Evolutionary conservation across 2,113 vertebrate species (phyloP).

Genomic region (Uria lomvia): DNA sequence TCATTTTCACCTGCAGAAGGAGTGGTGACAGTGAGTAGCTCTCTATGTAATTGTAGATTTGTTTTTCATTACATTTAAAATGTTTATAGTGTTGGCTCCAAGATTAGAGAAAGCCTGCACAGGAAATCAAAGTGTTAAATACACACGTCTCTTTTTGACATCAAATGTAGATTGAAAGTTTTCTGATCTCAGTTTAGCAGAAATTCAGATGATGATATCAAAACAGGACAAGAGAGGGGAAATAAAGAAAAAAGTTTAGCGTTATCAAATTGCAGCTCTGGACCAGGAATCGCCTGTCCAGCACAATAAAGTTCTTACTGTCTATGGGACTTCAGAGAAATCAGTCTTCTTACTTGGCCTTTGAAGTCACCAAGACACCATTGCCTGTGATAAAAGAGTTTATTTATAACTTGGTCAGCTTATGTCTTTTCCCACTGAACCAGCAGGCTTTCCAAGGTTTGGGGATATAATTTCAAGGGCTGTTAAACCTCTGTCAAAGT

Average conservation of each 20-base stretch:
- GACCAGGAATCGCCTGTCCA: conserved; percentile 30
- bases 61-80: not conserved
- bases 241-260: conserved; percentile 1
- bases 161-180: conserved; percentile 3
- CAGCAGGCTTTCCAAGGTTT: conserved; percentile 80
- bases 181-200: conserved; percentile 52
- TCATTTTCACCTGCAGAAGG: conserved; percentile 5
- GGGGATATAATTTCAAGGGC: conserved; percentile 85
- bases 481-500: conserved; percentile 84
- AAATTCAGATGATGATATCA: conserved; percentile 46
- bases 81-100: not conserved
- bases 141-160: not conserved
- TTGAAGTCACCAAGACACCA: conserved; percentile 82
- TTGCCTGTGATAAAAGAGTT: conserved; percentile 82
- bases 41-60: not conserved
- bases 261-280: conserved; percentile 66
- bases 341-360: conserved; percentile 72
- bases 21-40: not conserved
- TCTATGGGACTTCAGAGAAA: conserved; percentile 78
- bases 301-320: conserved; percentile 76
- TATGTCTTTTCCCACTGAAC: conserved; percentile 82
- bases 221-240: conserved; percentile 41
- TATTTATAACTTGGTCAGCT: conserved; percentile 83
- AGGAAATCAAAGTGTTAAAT: conserved; percentile 25
- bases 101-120: conserved; percentile 7